Evolutionary conservation across 2,888 invertebrate genomes (phyloP), one percentile per base, ranked within the genome.

Genomic region (Ypsolopha sequella): DNA sequence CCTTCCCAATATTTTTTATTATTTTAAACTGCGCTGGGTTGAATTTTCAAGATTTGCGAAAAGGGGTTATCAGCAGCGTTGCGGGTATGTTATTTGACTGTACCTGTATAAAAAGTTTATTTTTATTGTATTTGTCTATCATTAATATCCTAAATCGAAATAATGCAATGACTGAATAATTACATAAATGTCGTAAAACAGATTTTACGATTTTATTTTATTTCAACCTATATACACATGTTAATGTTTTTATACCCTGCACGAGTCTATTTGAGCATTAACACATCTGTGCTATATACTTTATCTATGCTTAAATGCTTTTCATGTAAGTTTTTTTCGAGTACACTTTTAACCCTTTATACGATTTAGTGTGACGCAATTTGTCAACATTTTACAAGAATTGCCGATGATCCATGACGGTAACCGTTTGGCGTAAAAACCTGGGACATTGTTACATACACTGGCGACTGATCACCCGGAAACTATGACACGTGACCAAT

Each of bases 11-110:
- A n/a, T 64, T 73, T 75, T 81, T 80, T 81, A 82, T 82, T 82
- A 80, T 80, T 84, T 78, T 80, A 80, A 79, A 80, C 70, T 67
- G 66, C n/a, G 67, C 58, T 58, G 63, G n/a, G 66, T 69, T 66
- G 72, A 72, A 68, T 70, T 74, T 73, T 73, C 64, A 61, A 71
- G 69, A 75, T 73, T 70, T 64, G 55, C 54, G 38, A 49, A 51
- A 53, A 50, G 49, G 49, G 60, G 62, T 60, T 53, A 43, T 57
- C 51, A 47, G 51, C 48, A 57, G 47, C 58, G 57, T 57, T 53
- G 57, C 50, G 38, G 44, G 4, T 34, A 34, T 33, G 13, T 8
- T 36, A 4, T 13, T 41, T 10, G 24, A 7, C 33, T 34, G n/a
- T 41, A 73, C 70, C 70, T 56, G 62, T 60, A 61, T 60, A 48